Base-by-base conservation (phyloP, 2,888 invertebrate species). In the Anaspis maculata region DNA sequence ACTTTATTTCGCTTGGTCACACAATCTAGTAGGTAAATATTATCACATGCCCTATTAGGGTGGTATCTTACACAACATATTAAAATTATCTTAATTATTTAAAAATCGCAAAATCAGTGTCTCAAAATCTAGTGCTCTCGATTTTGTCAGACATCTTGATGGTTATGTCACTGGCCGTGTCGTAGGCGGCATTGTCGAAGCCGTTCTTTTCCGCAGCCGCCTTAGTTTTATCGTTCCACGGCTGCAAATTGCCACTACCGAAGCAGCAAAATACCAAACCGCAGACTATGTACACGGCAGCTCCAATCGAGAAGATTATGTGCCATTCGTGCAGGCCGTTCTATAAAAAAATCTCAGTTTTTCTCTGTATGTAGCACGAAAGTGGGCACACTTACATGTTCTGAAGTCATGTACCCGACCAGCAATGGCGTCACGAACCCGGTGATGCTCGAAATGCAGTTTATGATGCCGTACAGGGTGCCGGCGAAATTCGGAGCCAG, bases 301-400 rank as follows among this genome's bases (percentile, higher is more conserved):
- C 79, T 1, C 84, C 84, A 15, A 83, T 79, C 49, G 78, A 70
- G 55, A 85, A 85, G 30, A 84, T 75, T 15, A 73, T 71, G 29
- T 81, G 74, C 85, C 85, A 86, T 59, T 84, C 77, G 13, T 73
- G 68, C 32, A 85, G 70, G n/a, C 82, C 80, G 45, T 82, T 84
- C 83, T 85, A 57, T n/a, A 68, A 67, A 39, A 31, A 39, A 39
- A 23, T 22, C 1, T 14, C 12, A 30, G 9, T 6, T 19, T 19
- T 19, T 9, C n/a, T 15, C 2, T 10, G 13, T 23, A 10, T n/a
- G n/a, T n/a, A 34, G 9, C n/a, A 24, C 11, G 15, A 19, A 13
- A 26, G n/a, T 13, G n/a, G 5, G 6, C 3, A 15, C n/a, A 31
- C 45, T 43, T 49, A 64, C 64, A n/a, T 56, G 41, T 39, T 62